These are phyloP conservation scores for Tortricodes alternella DNA, from an alignment of 2,888 invertebrate species.

Conservation along the genomic window DNA sequence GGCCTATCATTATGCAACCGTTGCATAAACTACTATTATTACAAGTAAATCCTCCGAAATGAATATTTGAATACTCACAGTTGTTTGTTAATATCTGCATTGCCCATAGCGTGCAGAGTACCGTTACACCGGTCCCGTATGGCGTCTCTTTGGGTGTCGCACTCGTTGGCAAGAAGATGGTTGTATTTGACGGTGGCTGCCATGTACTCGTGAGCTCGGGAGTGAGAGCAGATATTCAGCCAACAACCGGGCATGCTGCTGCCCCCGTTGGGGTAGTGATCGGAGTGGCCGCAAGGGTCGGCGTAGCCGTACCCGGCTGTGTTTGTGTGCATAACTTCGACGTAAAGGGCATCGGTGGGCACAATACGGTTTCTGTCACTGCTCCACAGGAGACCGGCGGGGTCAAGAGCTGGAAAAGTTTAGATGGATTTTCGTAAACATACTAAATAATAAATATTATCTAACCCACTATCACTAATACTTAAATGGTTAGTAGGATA, in stretches of 20 bases:
- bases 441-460: no score
- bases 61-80: slow-evolving; percentile 40
- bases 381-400: slow-evolving; percentile 65
- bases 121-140: slow-evolving; percentile 49
- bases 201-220: slow-evolving; percentile 55
- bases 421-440: no score
- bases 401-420: slow-evolving; percentile 58
- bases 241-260: slow-evolving; percentile 61
- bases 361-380: slow-evolving; percentile 46
- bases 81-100: slow-evolving; percentile 52
- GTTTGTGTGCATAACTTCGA: slow-evolving; percentile 71
- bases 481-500: no score
- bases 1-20: no score
- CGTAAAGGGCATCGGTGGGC: slow-evolving; percentile 57
- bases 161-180: slow-evolving; percentile 54
- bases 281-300: slow-evolving; percentile 57
- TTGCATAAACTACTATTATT: no score
- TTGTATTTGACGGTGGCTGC: slow-evolving; percentile 54
- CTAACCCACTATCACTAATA: no score
- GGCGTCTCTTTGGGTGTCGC: slow-evolving; percentile 45
- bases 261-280: slow-evolving; percentile 68
- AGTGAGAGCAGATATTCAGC: slow-evolving; percentile 58
- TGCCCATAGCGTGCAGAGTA: slow-evolving; percentile 50
- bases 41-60: no score
- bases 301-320: slow-evolving; percentile 49